A percentile compares a stretch with the other conserved stretches of the same genome.
Evolutionary conservation across 2,888 invertebrate species (phyloP).

Genomic region (Mongoloraphidia duomilia): DNA sequence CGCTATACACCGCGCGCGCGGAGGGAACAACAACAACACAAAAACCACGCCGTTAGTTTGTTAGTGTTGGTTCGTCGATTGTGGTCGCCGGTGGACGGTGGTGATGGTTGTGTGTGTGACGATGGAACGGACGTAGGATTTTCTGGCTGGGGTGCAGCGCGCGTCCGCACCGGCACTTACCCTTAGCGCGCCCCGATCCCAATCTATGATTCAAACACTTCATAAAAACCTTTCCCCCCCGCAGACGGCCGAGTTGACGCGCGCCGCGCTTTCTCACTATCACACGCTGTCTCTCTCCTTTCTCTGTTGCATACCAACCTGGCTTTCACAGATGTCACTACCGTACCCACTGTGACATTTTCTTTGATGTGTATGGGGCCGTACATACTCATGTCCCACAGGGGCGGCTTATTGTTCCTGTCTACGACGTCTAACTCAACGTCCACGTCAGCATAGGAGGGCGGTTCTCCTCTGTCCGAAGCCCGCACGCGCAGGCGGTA

Average conservation of each 20-base stretch:
- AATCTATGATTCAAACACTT: slow-evolving; percentile 15
- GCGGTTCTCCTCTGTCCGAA: slow-evolving; percentile 86
- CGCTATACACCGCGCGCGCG: slow-evolving; percentile 53
- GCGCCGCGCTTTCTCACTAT: slow-evolving; percentile 34
- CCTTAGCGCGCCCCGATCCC: slow-evolving; percentile 21
- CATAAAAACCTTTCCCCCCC: slow-evolving; percentile 24
- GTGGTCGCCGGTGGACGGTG: not conserved
- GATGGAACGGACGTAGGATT: slow-evolving; percentile 19
- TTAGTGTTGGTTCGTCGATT: slow-evolving; percentile 26
- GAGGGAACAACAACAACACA: slow-evolving; percentile 45
- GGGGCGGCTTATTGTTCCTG: slow-evolving; percentile 95
- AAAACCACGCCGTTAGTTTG: slow-evolving; percentile 51
- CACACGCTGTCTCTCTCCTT: slow-evolving; percentile 7
- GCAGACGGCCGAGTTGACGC: slow-evolving; percentile 23
- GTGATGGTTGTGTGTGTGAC: slow-evolving; percentile 10
- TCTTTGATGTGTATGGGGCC: slow-evolving; percentile 96
- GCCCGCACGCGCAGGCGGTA: slow-evolving; percentile 93
- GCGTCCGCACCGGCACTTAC: slow-evolving; percentile 15
- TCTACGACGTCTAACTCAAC: slow-evolving; percentile 97
- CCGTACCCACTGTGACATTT: slow-evolving; percentile 98
- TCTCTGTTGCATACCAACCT: slow-evolving; percentile 64
- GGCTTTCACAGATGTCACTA: slow-evolving; percentile 96
- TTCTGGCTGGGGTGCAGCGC: slow-evolving; percentile 6
- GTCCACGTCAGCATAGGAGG: slow-evolving; percentile 89
- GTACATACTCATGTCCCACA: slow-evolving; percentile 90